Base-by-base conservation (phyloP, 92 coral and sea anemone species). In the Paramuricea clavata region DNA sequence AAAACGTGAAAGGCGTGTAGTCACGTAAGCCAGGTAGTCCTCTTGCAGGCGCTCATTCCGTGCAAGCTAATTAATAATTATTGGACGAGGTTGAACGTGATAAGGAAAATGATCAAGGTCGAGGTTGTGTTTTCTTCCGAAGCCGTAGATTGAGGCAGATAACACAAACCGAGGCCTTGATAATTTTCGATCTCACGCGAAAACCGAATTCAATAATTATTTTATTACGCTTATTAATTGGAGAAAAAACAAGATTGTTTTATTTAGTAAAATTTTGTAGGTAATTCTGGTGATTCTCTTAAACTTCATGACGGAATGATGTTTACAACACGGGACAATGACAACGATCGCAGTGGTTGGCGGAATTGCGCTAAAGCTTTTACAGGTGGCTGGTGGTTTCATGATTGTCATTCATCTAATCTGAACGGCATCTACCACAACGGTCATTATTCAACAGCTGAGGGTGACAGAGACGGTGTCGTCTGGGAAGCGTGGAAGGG, bases 11-110 rank as follows among this genome's bases (percentile, higher is more conserved):
- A n/a, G n/a, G n/a, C n/a, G n/a, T n/a, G n/a, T n/a, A n/a, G n/a
- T n/a, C n/a, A n/a, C n/a, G n/a, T n/a, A n/a, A n/a, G n/a, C n/a
- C n/a, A n/a, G n/a, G n/a, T n/a, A n/a, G n/a, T n/a, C n/a, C n/a
- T n/a, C n/a, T n/a, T n/a, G n/a, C n/a, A n/a, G n/a, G n/a, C n/a
- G n/a, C n/a, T n/a, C n/a, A n/a, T n/a, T n/a, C n/a, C n/a, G n/a
- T n/a, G n/a, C n/a, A n/a, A n/a, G n/a, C n/a, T 26, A 90, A 91
- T 30, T 87, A 86, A 57, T 85, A 90, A 32, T 23, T 90, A 15
- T 50, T 39, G 5, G 44, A 39, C 10, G 44, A 39, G 44, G 44
- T 39, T 39, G 44, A 39, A 10, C 44, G 44, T 39, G 44, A 39
- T 39, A 39, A 10, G 5, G 44, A 39, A 4, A 39, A 39, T 39